phyloP scores from a whole-genome alignment of 1,140 invertebrate species.

The Helicorthomorpha holstii region DNA sequence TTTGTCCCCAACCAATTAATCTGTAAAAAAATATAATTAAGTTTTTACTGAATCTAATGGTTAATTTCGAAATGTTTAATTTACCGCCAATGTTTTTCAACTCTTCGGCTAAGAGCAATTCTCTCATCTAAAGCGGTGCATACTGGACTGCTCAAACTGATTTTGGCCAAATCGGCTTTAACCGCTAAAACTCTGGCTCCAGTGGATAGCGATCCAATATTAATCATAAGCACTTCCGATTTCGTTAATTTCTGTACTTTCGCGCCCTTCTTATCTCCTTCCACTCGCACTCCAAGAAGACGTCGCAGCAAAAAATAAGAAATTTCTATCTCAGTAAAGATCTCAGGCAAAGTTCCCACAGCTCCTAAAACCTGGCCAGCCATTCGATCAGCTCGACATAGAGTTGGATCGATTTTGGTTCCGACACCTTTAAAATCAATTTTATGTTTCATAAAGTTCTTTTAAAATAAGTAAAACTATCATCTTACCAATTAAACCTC shows the following conservation, averaged over 20 bases:
- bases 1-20: constrained; percentile 94
- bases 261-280: constrained; percentile 97
- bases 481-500: constrained; percentile 78
- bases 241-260: constrained; percentile 83
- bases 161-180: constrained; percentile 94
- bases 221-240: constrained; percentile 85
- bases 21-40: constrained; percentile 31
- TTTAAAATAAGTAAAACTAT: neutral
- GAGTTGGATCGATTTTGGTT: constrained; percentile 95
- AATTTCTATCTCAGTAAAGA: constrained; percentile 96
- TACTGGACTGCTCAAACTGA: constrained; percentile 89
- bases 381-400: constrained; percentile 92
- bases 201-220: constrained; percentile 96
- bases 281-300: constrained; percentile 89
- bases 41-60: constrained; percentile 8
- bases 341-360: constrained; percentile 86
- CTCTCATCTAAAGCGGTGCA: constrained; percentile 98
- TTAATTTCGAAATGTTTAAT: constrained; percentile 6
- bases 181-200: constrained; percentile 92
- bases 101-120: constrained; percentile 89
- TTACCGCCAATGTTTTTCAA: constrained; percentile 98
- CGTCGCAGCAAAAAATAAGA: constrained; percentile 92
- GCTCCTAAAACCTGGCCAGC: constrained; percentile 98
- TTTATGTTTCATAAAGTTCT: no score
- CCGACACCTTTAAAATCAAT: constrained; percentile 56